Evolutionary conservation across 2,113 vertebrate species (phyloP).

Genomic region (Stictonetta naevosa): DNA sequence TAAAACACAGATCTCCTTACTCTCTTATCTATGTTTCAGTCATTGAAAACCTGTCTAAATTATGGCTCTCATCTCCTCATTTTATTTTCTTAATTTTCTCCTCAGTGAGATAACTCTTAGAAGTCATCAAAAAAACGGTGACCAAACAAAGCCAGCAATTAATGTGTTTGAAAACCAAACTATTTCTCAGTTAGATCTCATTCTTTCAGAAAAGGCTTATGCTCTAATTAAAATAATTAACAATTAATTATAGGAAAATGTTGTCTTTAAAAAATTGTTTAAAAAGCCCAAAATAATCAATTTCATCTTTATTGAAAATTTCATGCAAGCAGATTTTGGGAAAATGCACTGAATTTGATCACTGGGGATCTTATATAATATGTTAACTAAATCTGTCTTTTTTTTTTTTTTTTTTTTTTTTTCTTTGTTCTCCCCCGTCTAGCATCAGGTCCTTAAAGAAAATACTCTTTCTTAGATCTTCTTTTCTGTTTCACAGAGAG

Average conservation of each 20-base stretch:
- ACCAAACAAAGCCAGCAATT: background rate
- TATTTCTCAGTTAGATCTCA: background rate
- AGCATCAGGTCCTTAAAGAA: background rate
- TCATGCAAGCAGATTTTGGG: background rate
- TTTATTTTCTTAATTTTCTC: slow-evolving; percentile 29
- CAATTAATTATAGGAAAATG: background rate
- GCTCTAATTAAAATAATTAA: background rate
- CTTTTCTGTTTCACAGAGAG: background rate
- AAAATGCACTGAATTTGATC: background rate
- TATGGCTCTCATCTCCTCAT: background rate
- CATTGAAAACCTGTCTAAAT: background rate
- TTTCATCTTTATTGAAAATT: background rate
- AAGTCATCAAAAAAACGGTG: background rate
- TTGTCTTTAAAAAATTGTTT: background rate
- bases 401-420: background rate
- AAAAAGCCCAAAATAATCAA: background rate
- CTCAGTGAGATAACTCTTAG: background rate
- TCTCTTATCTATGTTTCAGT: background rate
- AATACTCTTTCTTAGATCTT: slow-evolving; percentile 6
- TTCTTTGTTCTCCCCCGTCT: fast-evolving
- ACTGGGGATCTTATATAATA: background rate
- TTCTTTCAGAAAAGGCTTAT: background rate
- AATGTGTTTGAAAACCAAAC: background rate
- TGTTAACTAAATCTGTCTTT: background rate
- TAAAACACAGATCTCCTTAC: background rate